Conservation (phyloP, 2,113 vertebrate species). For the Diadophis punctatus region DNA sequence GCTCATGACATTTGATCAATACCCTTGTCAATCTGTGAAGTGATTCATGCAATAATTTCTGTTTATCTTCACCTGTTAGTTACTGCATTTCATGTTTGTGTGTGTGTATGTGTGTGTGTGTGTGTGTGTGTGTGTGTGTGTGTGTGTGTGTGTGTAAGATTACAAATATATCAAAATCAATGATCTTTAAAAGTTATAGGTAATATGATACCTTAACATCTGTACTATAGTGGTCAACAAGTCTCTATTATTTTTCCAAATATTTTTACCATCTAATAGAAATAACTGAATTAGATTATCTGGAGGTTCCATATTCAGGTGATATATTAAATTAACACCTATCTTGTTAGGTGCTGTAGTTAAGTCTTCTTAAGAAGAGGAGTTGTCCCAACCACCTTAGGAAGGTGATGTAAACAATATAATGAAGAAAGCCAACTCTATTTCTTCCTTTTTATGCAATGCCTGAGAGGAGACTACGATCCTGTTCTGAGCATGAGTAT, state of each 20-base stretch:
- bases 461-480: not conserved
- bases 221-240: not conserved
- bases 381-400: not conserved
- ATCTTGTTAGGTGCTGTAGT: not conserved
- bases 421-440: not conserved
- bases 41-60: not conserved
- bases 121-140: too few species aligned
- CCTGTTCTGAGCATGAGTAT: not conserved
- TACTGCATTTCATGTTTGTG: not conserved
- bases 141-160: not conserved
- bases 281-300: not conserved
- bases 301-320: not conserved
- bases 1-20: not conserved
- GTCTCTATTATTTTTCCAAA: not conserved
- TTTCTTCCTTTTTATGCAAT: not conserved
- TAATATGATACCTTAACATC: not conserved
- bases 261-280: not conserved
- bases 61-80: not conserved
- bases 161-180: not conserved
- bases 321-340: not conserved
- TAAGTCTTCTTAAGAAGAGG: not conserved
- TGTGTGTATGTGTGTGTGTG: too few species aligned
- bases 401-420: not conserved
- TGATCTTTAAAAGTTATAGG: not conserved
- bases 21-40: not conserved